Evolutionary conservation across 2,888 invertebrate genomes (phyloP), one percentile per base, ranked within the genome.

Genomic region (Mesodorylaimus sp.): DNA sequence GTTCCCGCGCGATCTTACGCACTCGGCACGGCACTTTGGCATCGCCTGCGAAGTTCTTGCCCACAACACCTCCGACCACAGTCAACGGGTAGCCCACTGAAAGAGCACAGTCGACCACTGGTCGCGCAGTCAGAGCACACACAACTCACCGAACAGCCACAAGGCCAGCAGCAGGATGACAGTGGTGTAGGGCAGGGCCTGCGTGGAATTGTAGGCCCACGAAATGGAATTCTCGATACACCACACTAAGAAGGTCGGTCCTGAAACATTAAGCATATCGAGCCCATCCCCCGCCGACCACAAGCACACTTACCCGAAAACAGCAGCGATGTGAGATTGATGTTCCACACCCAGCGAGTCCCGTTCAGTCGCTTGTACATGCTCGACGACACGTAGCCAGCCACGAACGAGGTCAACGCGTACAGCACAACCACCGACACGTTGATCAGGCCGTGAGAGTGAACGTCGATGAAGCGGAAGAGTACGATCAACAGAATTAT

Each of bases 21-120:
- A 72, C 70, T 37, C 73, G 62, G 56, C 72, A 73, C 0, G 72
- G 71, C 3, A 70, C 69, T 54, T 70, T 69, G 59, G 71, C 70
- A 24, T 65, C 65, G 36, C 60, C 60, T 3, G 66, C 64, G 59
- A 64, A 67, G 55, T 72, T 71, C 57, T 71, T 71, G 25, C 72
- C 73, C 53, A 73, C 61, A 45, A 73, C 68, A 7, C 72, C 73
- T 3, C 73, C 73, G 48, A 73, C 58, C 39, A 73, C 67, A 32
- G 72, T 72, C 53, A 73, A 59, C 2, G 73, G 73, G 59, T 72
- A 73, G 5, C 73, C 73, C 58, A 73, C 70, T 70, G n/a, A n/a
- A n/a, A n/a, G n/a, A n/a, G n/a, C n/a, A n/a, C n/a, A n/a, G n/a
- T n/a, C n/a, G n/a, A n/a, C n/a, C n/a, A n/a, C n/a, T n/a, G n/a